A percentile compares a stretch with the other conserved stretches of the same genome.
phyloP scores from a whole-genome alignment of 2,113 vertebrate species.

The Octodon degus region DNA sequence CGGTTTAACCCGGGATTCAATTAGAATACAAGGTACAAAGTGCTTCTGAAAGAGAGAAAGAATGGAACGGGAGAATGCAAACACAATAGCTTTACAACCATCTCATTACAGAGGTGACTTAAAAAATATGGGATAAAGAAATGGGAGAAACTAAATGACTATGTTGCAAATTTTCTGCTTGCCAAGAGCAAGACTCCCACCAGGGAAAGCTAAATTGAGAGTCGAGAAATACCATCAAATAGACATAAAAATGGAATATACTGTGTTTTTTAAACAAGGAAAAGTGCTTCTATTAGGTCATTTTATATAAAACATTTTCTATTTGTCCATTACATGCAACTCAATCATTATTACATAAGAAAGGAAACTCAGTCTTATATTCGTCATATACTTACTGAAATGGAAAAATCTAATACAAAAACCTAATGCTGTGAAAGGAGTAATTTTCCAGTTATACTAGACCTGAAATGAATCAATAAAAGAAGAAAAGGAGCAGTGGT shows the following conservation, averaged over 20 bases:
- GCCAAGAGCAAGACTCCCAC: slow-evolving; percentile 74
- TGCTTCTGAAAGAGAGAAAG: not conserved
- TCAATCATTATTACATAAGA: slow-evolving; percentile 78
- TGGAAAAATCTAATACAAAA: slow-evolving; percentile 78
- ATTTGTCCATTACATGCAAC: slow-evolving; percentile 67
- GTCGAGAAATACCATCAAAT: slow-evolving; percentile 74
- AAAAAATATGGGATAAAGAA: slow-evolving; percentile 73
- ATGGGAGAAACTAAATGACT: slow-evolving; percentile 70
- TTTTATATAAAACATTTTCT: slow-evolving; percentile 75
- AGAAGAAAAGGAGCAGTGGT: slow-evolving; percentile 28
- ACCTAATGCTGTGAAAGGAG: slow-evolving; percentile 69
- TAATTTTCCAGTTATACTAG: slow-evolving; percentile 76
- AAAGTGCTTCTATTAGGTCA: slow-evolving; percentile 70
- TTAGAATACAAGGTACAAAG: slow-evolving; percentile 19
- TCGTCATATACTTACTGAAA: slow-evolving; percentile 73
- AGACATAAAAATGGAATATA: slow-evolving; percentile 74
- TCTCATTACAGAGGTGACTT: slow-evolving; percentile 67
- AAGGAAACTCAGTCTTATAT: slow-evolving; percentile 69
- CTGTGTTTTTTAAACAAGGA: slow-evolving; percentile 77
- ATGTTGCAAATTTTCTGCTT: slow-evolving; percentile 62
- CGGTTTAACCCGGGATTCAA: slow-evolving; percentile 32
- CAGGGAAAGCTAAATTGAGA: slow-evolving; percentile 75
- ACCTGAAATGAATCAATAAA: slow-evolving; percentile 79
- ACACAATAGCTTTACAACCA: slow-evolving; percentile 66
- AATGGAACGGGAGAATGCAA: slow-evolving; percentile 44